A percentile compares a stretch with the other conserved stretches of the same genome.
phyloP scores from a whole-genome alignment of 2,797 vertebrate genomes.

The Halcyon leucocephala region DNA sequence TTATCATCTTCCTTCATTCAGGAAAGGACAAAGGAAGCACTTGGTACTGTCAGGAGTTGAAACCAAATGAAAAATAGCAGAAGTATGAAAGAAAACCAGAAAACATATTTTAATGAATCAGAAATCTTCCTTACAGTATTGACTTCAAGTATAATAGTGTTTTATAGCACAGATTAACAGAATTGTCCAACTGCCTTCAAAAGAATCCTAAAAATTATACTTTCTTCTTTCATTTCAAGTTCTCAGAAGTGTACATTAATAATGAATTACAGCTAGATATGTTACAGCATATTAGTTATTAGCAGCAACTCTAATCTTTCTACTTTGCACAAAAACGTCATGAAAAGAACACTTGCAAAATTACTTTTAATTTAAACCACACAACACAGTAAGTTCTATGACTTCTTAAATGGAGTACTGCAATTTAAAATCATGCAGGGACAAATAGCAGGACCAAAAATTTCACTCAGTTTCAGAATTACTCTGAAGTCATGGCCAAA shows the following conservation, averaged over 20 bases:
- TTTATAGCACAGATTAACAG: not conserved
- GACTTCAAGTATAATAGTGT: not conserved
- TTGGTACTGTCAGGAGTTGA: not conserved
- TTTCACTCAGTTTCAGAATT: conserved; percentile 11
- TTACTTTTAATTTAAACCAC: conserved; percentile 25
- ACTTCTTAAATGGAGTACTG: not conserved
- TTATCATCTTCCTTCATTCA: not conserved
- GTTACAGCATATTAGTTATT: not conserved
- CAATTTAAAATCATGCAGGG: conserved; percentile 18
- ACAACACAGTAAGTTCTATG: not conserved
- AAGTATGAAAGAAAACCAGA: not conserved
- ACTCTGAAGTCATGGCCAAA: conserved; percentile 47
- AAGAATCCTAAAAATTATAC: not conserved
- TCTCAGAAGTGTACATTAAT: not conserved
- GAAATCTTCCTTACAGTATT: not conserved
- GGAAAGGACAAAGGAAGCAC: not conserved
- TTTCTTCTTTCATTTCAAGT: not conserved
- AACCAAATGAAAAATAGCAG: not conserved
- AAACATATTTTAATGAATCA: not conserved
- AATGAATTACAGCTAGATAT: not conserved
- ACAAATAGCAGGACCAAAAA: conserved; percentile 19
- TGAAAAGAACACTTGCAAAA: not conserved
- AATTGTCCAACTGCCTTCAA: not conserved
- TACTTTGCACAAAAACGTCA: not conserved
- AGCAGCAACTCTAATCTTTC: not conserved